A percentile compares a stretch with the other conserved stretches of the same genome.
Conservation (phyloP, 2,113 vertebrate species). For the Cichladusa arquata region DNA sequence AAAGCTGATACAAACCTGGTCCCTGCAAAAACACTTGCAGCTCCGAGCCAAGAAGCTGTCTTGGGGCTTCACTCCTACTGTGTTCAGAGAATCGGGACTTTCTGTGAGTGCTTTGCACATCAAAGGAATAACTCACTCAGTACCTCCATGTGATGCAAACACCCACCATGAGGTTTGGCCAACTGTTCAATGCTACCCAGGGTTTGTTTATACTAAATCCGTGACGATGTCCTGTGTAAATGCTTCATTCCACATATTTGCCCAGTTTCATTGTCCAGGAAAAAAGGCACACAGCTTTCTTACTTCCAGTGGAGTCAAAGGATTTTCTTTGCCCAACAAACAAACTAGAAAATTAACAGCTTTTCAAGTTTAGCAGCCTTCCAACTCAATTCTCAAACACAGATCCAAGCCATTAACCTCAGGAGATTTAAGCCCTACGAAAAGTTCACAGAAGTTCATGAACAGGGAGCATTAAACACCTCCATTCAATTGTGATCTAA, state of each 20-base stretch:
- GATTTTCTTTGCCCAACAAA: background rate
- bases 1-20: conserved; percentile 15
- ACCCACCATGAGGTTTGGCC: conserved; percentile 40
- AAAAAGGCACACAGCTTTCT: conserved; percentile 1
- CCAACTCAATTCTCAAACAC: background rate
- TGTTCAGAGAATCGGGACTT: conserved; percentile 31
- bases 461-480: conserved; percentile 45
- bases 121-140: conserved; percentile 20
- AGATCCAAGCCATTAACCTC: conserved; percentile 32
- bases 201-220: conserved; percentile 25
- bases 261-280: conserved; percentile 6
- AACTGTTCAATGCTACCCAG: background rate
- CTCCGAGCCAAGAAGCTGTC: conserved; percentile 52
- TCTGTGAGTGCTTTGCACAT: conserved; percentile 34
- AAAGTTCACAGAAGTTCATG: conserved; percentile 48
- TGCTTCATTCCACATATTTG: background rate
- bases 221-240: background rate
- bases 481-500: conserved; percentile 46
- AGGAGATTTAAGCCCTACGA: conserved; percentile 10
- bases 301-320: background rate
- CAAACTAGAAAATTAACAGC: background rate
- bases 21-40: background rate
- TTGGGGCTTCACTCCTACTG: conserved; percentile 56
- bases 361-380: conserved; percentile 17
- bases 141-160: conserved; percentile 52